Conservation (phyloP, 1,140 invertebrate genomes). For the Microvelia longipes region DNA sequence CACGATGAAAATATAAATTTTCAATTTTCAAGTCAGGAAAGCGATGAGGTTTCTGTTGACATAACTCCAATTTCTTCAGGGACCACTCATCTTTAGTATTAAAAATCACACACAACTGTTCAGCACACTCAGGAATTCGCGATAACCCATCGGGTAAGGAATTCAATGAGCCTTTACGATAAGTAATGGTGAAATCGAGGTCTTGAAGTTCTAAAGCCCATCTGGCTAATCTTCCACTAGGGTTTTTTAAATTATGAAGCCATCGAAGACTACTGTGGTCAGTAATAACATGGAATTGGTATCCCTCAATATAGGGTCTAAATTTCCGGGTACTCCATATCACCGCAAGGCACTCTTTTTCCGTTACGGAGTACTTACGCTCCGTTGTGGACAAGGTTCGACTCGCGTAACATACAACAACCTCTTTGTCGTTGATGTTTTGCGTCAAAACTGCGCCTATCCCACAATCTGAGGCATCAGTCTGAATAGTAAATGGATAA, state of each 20-base stretch:
- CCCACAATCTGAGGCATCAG: slow-evolving; percentile 23
- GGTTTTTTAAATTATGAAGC: slow-evolving; percentile 26
- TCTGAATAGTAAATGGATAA: slow-evolving; percentile 21
- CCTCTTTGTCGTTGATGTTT: slow-evolving; percentile 10
- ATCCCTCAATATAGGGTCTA: slow-evolving; percentile 27
- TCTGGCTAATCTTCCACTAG: slow-evolving; percentile 21
- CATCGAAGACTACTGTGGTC: slow-evolving; percentile 31
- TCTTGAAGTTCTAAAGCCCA: slow-evolving; percentile 24
- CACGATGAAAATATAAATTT: not conserved
- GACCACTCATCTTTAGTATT: not conserved
- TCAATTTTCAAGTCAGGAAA: not conserved
- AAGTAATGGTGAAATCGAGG: slow-evolving; percentile 27
- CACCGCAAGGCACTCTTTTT: slow-evolving; percentile 32
- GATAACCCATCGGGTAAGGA: slow-evolving; percentile 27
- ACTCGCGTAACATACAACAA: slow-evolving; percentile 27
- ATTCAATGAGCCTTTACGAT: slow-evolving; percentile 26
- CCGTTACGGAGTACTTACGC: slow-evolving; percentile 26
- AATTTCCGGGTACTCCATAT: slow-evolving; percentile 28
- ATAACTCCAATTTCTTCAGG: not conserved
- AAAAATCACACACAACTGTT: not conserved
- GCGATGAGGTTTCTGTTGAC: not conserved
- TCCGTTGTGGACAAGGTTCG: slow-evolving; percentile 24
- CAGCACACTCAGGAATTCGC: not conserved
- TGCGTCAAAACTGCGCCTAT: slow-evolving; percentile 25
- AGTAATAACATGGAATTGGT: slow-evolving; percentile 28